Evolutionary conservation across 2,888 invertebrate species (phyloP).

Genomic region (Mimas tiliae): DNA sequence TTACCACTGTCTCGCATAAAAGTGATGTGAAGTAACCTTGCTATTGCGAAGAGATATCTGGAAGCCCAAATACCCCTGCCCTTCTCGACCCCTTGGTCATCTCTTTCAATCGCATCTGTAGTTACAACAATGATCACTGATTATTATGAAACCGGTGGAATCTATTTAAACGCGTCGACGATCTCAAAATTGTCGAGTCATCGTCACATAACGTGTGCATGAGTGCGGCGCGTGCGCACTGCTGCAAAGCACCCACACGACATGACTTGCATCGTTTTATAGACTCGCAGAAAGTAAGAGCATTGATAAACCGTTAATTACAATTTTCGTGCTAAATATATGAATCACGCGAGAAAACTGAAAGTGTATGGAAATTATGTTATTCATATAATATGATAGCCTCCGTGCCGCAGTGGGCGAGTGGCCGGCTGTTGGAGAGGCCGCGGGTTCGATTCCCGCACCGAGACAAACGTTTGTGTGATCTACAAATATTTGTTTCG

Average conservation of each 20-base stretch:
- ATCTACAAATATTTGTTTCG: too few species aligned
- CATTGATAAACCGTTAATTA: conserved; percentile 14
- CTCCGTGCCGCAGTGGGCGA: too few species aligned
- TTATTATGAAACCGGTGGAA: conserved; percentile 22
- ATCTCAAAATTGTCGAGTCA: neutral
- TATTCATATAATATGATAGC: too few species aligned
- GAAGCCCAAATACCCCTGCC: too few species aligned
- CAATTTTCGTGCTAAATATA: conserved; percentile 5
- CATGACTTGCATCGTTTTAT: neutral
- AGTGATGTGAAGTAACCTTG: too few species aligned
- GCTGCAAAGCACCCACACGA: neutral
- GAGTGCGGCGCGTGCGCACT: neutral
- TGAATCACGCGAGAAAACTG: conserved; percentile 26
- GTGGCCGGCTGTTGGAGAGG: too few species aligned
- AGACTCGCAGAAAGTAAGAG: neutral
- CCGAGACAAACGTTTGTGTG: too few species aligned
- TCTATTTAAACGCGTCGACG: neutral
- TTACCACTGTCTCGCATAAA: too few species aligned
- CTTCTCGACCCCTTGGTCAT: too few species aligned
- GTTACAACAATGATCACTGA: conserved; percentile 11
- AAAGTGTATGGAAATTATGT: neutral
- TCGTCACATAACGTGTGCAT: neutral
- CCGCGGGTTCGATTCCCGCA: too few species aligned
- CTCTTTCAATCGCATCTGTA: neutral
- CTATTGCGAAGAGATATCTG: too few species aligned